These are phyloP conservation scores for Dipodomys stephensi DNA, from an alignment of 2,113 vertebrate genomes.

Conservation along the genomic window DNA sequence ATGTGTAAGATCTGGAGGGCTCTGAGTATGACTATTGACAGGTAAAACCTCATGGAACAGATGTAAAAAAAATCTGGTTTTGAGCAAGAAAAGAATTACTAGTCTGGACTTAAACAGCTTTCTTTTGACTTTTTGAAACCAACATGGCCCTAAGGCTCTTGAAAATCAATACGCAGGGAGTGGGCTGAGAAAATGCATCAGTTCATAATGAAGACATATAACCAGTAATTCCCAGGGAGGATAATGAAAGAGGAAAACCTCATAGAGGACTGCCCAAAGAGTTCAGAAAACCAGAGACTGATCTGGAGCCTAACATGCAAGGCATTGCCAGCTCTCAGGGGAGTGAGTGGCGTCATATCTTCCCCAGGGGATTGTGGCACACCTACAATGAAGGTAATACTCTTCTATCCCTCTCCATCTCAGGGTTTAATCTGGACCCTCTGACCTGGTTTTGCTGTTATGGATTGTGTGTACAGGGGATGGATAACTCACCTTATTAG, in stretches of 20 bases:
- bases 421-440: not conserved
- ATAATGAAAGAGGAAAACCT: not conserved
- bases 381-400: too few relatives aligned
- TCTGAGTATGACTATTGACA: not conserved
- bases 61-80: not conserved
- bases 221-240: not conserved
- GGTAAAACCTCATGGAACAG: not conserved
- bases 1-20: not conserved
- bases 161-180: not conserved
- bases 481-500: not conserved
- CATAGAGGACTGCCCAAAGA: not conserved
- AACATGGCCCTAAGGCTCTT: not conserved
- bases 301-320: not conserved
- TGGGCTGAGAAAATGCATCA: not conserved
- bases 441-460: not conserved
- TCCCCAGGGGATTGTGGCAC: accelerated
- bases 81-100: not conserved
- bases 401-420: not conserved
- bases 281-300: not conserved
- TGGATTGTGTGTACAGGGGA: not conserved
- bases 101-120: not conserved
- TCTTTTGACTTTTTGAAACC: not conserved
- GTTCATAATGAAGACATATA: not conserved
- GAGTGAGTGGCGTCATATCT: too few relatives aligned
- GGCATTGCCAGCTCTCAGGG: not conserved